Conservation (phyloP, 2,797 vertebrate species). For the Leucoraja ocellata region DNA sequence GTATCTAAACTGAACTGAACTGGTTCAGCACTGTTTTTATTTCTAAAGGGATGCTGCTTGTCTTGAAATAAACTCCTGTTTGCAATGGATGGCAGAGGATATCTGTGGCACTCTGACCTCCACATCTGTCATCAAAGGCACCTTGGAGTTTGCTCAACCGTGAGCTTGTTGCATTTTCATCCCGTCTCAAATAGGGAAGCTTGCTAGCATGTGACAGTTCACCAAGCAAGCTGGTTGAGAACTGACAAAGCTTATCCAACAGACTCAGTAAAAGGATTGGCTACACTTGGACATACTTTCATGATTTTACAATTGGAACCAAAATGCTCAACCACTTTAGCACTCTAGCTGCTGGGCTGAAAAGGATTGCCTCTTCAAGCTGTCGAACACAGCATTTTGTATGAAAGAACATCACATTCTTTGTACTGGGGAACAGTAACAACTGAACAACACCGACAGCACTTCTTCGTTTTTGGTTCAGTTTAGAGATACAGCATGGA, state of each 20-base stretch:
- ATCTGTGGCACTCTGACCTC: neutral
- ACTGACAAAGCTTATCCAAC: neutral
- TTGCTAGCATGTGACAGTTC: neutral
- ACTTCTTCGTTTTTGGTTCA: neutral
- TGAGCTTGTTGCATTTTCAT: neutral
- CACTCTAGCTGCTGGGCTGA: neutral
- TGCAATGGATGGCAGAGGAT: neutral
- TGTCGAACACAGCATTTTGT: neutral
- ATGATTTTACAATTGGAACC: neutral
- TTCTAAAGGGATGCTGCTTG: neutral
- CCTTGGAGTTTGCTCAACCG: neutral
- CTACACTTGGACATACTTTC: neutral
- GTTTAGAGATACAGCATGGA: too few species aligned
- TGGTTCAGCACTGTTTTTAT: neutral
- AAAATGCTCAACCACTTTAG: neutral
- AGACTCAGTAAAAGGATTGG: neutral
- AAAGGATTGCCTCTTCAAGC: neutral
- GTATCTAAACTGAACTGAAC: too few species aligned
- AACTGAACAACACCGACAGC: neutral
- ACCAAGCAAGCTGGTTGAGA: neutral
- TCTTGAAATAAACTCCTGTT: neutral
- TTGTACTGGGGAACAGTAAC: neutral
- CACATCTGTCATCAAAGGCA: slow-evolving; percentile 13
- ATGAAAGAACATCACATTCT: neutral
- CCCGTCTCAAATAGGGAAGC: neutral